These are phyloP conservation scores for Xanthorhoe designata DNA, from an alignment of 2,888 invertebrate species.

Conservation along the genomic window DNA sequence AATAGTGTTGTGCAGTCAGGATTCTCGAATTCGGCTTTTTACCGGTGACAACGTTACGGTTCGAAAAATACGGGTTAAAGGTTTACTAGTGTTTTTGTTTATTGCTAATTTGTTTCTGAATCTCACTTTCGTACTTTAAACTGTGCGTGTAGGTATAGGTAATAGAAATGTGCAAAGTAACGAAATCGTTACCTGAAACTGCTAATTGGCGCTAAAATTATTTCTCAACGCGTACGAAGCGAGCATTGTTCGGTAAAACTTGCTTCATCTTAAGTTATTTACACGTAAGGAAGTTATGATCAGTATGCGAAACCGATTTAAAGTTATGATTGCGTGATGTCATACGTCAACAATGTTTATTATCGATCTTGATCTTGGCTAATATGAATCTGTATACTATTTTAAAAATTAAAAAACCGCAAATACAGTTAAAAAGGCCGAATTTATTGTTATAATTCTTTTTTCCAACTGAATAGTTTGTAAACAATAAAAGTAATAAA, in stretches of 20 bases:
- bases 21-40: conserved; percentile 62
- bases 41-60: conserved; percentile 70
- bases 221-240: conserved; percentile 37
- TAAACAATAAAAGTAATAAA: no score
- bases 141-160: conserved; percentile 8
- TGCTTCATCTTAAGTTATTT: conserved; percentile 32
- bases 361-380: conserved; percentile 26
- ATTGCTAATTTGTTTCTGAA: conserved; percentile 20
- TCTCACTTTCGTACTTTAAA: not conserved
- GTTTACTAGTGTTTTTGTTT: conserved; percentile 41
- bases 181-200: conserved; percentile 33
- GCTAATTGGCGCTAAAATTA: conserved; percentile 40
- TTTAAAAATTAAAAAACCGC: not conserved
- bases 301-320: conserved; percentile 28
- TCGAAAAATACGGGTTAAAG: conserved; percentile 42
- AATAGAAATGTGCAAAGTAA: conserved; percentile 45
- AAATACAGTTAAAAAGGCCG: not conserved
- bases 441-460: not conserved
- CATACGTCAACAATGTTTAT: conserved; percentile 27
- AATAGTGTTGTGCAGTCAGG: conserved; percentile 62
- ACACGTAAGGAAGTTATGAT: conserved; percentile 30
- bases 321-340: conserved; percentile 33
- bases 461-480: no score
- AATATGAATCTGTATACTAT: conserved; percentile 17
- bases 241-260: conserved; percentile 41